Conservation (phyloP, 2,797 vertebrate genomes). For the Microctenopoma stevenorrisi region DNA sequence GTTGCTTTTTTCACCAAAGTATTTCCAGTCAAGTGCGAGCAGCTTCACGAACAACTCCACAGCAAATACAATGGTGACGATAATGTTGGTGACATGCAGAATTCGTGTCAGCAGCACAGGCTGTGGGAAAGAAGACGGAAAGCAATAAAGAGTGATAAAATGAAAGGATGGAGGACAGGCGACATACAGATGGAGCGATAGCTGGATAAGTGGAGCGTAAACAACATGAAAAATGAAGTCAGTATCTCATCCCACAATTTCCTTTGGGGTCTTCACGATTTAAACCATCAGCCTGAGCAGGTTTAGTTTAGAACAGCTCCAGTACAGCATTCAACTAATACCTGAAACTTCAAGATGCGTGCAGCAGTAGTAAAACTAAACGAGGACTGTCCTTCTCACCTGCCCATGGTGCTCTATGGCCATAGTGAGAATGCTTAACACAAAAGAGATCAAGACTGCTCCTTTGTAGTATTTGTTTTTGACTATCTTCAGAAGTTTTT, state of each 20-base stretch:
- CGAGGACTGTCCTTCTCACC: not conserved
- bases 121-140: constrained; percentile 4
- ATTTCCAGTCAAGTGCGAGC: not conserved
- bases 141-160: not conserved
- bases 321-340: too few species aligned
- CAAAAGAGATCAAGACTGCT: not conserved
- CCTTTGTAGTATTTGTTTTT: not conserved
- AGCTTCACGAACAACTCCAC: constrained; percentile 22
- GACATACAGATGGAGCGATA: not conserved
- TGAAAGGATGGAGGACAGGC: not conserved
- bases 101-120: fast-evolving
- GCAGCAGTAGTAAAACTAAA: too few species aligned
- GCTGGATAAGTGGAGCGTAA: too few species aligned
- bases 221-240: too few species aligned
- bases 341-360: too few species aligned
- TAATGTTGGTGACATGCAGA: not conserved
- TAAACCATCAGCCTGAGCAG: too few species aligned
- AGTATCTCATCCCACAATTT: too few species aligned
- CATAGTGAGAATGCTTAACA: not conserved
- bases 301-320: too few species aligned
- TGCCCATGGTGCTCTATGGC: constrained; percentile 9
- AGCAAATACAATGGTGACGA: not conserved
- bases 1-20: constrained; percentile 4
- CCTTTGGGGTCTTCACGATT: too few species aligned
- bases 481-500: not conserved